Evolutionary conservation across 1,140 invertebrate species (phyloP).

Genomic region (Probaryconus sp.): DNA sequence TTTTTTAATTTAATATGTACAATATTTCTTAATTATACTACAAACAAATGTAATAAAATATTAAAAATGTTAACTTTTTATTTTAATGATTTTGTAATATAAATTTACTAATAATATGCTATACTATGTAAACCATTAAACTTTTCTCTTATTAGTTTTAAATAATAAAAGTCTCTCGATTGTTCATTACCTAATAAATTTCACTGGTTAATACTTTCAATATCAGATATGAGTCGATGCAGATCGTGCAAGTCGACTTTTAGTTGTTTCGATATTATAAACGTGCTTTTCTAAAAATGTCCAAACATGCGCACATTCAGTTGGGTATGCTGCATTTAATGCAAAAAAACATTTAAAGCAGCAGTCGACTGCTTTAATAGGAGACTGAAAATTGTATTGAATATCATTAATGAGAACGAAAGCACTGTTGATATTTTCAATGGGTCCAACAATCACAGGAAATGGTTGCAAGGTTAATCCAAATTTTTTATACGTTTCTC

Average conservation of each 20-base stretch:
- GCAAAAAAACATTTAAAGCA: constrained; percentile 1
- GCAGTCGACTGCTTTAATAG: neutral
- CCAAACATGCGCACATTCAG: constrained; percentile 2
- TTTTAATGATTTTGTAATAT: too few relatives aligned
- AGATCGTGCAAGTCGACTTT: neutral
- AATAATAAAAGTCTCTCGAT: too few relatives aligned
- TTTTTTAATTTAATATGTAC: too few relatives aligned
- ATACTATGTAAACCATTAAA: too few relatives aligned
- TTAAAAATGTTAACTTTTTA: too few relatives aligned
- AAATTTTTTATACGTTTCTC: neutral
- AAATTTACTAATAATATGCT: too few relatives aligned
- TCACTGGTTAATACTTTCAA: neutral
- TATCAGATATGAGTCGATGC: neutral
- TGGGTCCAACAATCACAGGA: neutral
- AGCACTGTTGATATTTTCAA: neutral
- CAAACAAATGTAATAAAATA: too few relatives aligned
- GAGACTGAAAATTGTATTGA: neutral
- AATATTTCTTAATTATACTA: too few relatives aligned
- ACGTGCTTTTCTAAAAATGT: constrained; percentile 9
- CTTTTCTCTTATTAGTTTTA: too few relatives aligned
- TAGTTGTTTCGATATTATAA: neutral
- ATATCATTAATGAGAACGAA: neutral
- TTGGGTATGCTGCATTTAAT: neutral
- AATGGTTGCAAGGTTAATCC: neutral
- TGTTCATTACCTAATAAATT: too few relatives aligned